Evolutionary conservation across 2,888 invertebrate genomes (phyloP), one percentile per base, ranked within the genome.

Genomic region (Conus canariensis): DNA sequence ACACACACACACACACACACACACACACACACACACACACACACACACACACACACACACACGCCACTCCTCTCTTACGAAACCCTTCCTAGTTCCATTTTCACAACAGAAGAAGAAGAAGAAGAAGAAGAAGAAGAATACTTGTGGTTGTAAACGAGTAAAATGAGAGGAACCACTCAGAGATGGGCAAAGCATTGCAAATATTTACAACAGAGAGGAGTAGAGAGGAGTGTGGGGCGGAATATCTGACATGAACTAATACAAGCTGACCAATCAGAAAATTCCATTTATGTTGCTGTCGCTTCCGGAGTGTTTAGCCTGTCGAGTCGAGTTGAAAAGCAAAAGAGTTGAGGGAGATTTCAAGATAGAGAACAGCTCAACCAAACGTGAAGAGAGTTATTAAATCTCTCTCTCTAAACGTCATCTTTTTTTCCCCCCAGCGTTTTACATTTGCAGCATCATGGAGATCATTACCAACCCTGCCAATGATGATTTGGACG

Each of bases 1-100:
- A 30, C 45, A 45, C 45, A 45, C 45, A 45, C 45, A 45, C 2
- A 45, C 45, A 45, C 45, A 74, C n/a, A 74, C n/a, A 74, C n/a
- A 74, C n/a, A 74, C n/a, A 74, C n/a, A 74, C n/a, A 74, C n/a
- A 74, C n/a, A 74, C n/a, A 74, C n/a, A 74, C 74, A 74, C n/a
- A 74, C n/a, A 74, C n/a, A 74, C 74, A 45, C 45, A 45, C 45
- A 45, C 45, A 45, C 45, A 45, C 45, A 45, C 45, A 45, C 45
- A 45, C 45, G 3, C 45, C 45, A 45, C 45, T 45, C 45, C 4
- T 45, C 45, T 45, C 45, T 45, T 45, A 45, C 45, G 22, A 16
- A 74, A 10, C 10, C 64, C 64, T 16, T 14, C 64, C 64, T 16
- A 6, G 22, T 45, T 45, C 45, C 45, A 4, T 45, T 45, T 30